A percentile compares a stretch with the other conserved stretches of the same genome.
Evolutionary conservation across 1,140 invertebrate species (phyloP).

Genomic region (Marisa cornuarietis): DNA sequence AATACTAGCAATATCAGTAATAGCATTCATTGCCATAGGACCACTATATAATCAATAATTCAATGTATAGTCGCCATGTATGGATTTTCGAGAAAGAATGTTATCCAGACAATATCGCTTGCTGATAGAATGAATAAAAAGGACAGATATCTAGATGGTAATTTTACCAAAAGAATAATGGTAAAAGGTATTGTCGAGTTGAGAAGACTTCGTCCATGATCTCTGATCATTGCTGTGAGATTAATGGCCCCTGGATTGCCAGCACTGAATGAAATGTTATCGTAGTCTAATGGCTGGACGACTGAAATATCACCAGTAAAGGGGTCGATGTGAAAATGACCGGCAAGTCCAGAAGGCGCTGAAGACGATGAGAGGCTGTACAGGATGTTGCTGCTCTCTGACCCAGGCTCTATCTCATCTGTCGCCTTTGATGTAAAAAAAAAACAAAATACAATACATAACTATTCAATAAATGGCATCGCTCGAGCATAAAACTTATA

Average conservation of each 20-base stretch:
- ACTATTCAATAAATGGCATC: too few species aligned
- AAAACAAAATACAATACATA: too few species aligned
- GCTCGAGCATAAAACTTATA: too few species aligned
- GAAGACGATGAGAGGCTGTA: constrained; percentile 13
- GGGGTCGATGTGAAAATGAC: constrained; percentile 25
- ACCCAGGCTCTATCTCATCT: constrained; percentile 37
- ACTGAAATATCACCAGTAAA: constrained; percentile 7
- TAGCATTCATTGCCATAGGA: too few species aligned
- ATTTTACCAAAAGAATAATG: not conserved
- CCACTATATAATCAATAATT: too few species aligned
- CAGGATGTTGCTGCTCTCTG: constrained; percentile 32
- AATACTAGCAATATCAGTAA: too few species aligned
- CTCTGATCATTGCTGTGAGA: not conserved
- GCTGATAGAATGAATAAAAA: too few species aligned
- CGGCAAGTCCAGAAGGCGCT: constrained; percentile 19
- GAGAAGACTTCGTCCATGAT: not conserved
- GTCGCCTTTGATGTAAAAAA: constrained; percentile 26
- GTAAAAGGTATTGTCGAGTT: not conserved
- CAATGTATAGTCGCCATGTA: too few species aligned
- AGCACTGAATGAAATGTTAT: not conserved
- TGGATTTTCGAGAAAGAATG: too few species aligned
- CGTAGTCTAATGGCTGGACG: not conserved
- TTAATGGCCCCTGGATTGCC: not conserved
- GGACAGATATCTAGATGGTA: too few species aligned
- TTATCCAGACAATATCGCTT: too few species aligned